Conservation (phyloP, 1,140 invertebrate species). For the Bathynomus jamesi region DNA sequence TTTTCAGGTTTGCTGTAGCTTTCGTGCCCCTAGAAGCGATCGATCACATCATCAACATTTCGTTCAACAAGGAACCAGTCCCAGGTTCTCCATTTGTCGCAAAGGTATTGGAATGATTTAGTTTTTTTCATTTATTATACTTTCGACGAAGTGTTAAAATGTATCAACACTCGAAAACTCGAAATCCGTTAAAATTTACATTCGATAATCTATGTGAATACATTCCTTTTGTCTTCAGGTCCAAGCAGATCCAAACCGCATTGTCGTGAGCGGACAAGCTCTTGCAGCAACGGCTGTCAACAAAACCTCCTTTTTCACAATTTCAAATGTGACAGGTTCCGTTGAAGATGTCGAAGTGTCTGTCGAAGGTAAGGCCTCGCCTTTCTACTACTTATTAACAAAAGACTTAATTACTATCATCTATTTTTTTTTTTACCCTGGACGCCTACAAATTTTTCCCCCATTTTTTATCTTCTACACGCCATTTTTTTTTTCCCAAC, state of each 20-base stretch:
- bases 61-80: constrained; percentile 83
- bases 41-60: constrained; percentile 90
- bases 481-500: too few relatives aligned
- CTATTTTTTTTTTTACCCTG: too few relatives aligned
- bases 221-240: too few relatives aligned
- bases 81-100: constrained; percentile 47
- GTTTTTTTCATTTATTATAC: not conserved
- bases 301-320: constrained; percentile 62
- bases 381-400: too few relatives aligned
- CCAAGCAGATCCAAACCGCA: constrained; percentile 56
- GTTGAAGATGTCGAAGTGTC: constrained; percentile 88
- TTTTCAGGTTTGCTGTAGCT: constrained; percentile 78
- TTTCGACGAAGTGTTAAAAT: not conserved
- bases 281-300: constrained; percentile 61
- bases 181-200: too few relatives aligned
- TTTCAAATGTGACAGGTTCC: constrained; percentile 65
- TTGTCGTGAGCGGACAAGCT: constrained; percentile 62
- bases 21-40: constrained; percentile 89
- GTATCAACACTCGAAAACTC: constrained; percentile 8
- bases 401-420: too few relatives aligned
- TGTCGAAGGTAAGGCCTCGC: constrained; percentile 71
- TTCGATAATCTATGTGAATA: too few relatives aligned
- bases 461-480: too few relatives aligned
- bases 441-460: too few relatives aligned
- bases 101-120: constrained; percentile 29